Base-by-base conservation (phyloP, 2,888 invertebrate genomes). In the Leuctra nigra region DNA sequence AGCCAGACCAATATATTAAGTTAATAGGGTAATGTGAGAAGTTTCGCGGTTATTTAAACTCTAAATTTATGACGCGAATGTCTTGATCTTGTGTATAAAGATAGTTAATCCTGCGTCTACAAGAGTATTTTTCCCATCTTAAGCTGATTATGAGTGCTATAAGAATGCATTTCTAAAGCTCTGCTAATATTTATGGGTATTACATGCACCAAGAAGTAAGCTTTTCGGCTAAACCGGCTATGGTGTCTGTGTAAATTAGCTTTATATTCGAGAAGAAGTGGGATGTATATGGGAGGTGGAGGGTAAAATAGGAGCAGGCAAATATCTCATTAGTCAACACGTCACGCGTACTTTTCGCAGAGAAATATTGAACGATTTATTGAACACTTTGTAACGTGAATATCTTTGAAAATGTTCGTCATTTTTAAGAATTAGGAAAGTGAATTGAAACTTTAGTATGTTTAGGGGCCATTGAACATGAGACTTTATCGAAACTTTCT, bases 101-200 rank as follows among this genome's bases (percentile, higher is more conserved):
- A 54, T 47, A 57, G 53, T 57, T 54, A 53, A 57, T 57, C 57
- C 54, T 25, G 25, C 13, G 16, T 50, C 33, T 50, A 29, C 35
- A 33, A 20, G 35, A 35, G 35, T 20, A 50, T 50, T 50, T 35
- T 50, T 50, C 50, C 35, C 50, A 50, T 50, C 29, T 73, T 72
- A 73, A 74, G 73, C 73, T 73, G 73, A 73, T 74, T 74, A 74
- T 70, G 69, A 71, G 72, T 71, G 72, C 72, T 72, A 73, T 72
- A 72, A 71, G 71, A 48, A 70, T 72, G 70, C 71, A 48, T 13
- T 48, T 48, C 14, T 48, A 48, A 73, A 73, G 71, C 70, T 25
- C 29, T 72, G 66, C 67, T 68, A 66, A 71, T 73, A 73, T 73
- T 73, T 73, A 73, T 73, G 70, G 70, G 70, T 66, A 71, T 70